Conservation (phyloP, 2,888 invertebrate species). For the Habroteleia sp. region DNA sequence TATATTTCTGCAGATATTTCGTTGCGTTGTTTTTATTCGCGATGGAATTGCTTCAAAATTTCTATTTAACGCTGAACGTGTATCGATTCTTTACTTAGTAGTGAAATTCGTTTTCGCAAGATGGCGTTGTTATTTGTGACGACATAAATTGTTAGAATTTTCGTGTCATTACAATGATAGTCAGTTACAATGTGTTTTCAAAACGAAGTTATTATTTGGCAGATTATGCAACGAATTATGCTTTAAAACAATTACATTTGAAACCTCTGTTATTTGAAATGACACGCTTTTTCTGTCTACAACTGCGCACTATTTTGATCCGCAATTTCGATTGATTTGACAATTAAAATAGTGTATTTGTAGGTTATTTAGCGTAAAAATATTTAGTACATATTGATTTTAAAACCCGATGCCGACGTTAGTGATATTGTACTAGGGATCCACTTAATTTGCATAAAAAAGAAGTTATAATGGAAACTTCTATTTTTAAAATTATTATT, state of each 20-base stretch:
- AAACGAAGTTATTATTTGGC: too few relatives aligned
- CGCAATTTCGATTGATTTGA: conserved; percentile 19
- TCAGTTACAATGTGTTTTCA: too few relatives aligned
- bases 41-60: conserved; percentile 20
- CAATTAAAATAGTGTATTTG: conserved; percentile 20
- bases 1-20: conserved; percentile 51
- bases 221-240: too few relatives aligned
- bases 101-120: conserved; percentile 1
- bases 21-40: conserved; percentile 26
- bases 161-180: too few relatives aligned
- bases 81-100: conserved; percentile 7
- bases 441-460: conserved; percentile 15
- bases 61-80: conserved; percentile 11
- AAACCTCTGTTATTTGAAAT: too few relatives aligned
- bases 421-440: conserved; percentile 26
- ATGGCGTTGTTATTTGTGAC: conserved; percentile 16
- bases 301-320: not conserved
- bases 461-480: too few relatives aligned
- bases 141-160: too few relatives aligned
- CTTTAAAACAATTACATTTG: too few relatives aligned
- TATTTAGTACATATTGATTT: conserved; percentile 17
- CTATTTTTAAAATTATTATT: too few relatives aligned
- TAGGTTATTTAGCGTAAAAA: conserved; percentile 24
- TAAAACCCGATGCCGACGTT: conserved; percentile 30
- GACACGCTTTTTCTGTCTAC: too few relatives aligned